Evolutionary conservation across 2,888 invertebrate genomes (phyloP).

Genomic region (Andrena minutula): DNA sequence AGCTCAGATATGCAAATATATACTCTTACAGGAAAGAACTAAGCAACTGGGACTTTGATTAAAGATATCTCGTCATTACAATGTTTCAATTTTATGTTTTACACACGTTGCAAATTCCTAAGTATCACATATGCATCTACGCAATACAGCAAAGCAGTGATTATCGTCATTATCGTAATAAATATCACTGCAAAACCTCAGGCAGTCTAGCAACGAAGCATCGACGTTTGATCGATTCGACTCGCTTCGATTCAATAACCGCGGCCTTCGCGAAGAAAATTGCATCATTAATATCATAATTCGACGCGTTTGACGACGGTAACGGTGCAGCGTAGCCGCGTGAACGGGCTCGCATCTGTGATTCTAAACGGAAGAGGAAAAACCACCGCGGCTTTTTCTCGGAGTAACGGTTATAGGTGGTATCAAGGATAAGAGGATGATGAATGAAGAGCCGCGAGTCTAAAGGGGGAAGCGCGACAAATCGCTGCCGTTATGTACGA

Average conservation of each 20-base stretch:
- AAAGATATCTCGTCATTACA: no score
- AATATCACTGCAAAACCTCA: no score
- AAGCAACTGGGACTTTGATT: no score
- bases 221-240: background rate
- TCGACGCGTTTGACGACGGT: background rate
- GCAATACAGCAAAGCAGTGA: no score
- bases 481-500: background rate
- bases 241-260: background rate
- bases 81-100: no score
- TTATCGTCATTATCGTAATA: no score
- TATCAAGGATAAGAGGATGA: conserved; percentile 14
- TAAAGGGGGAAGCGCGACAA: conserved; percentile 2
- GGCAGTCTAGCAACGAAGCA: no score
- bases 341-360: background rate
- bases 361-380: background rate
- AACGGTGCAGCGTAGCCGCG: background rate
- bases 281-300: background rate
- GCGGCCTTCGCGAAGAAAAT: no score
- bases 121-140: no score
- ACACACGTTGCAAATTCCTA: no score
- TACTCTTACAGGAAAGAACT: no score
- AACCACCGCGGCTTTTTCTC: conserved; percentile 3
- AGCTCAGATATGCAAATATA: no score
- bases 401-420: conserved; percentile 15
- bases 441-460: background rate